Evolutionary conservation across 2,797 vertebrate species (phyloP).

Genomic region (Cheirogaleus major): DNA sequence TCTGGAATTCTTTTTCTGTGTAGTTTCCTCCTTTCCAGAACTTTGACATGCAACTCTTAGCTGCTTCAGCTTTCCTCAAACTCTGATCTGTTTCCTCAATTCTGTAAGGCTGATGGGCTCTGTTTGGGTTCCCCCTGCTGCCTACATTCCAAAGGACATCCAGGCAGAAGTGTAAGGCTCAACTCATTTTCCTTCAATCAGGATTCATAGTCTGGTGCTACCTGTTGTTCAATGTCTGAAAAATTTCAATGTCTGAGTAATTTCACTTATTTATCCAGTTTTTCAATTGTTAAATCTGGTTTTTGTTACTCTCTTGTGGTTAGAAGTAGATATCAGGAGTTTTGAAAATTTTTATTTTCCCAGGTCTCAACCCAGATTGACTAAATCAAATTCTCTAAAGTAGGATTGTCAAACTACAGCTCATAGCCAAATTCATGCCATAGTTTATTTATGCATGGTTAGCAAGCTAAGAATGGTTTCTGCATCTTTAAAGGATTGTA

Average conservation of each 20-base stretch:
- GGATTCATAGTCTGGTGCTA: not conserved
- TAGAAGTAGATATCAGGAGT: not conserved
- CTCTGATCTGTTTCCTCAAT: not conserved
- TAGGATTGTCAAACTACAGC: not conserved
- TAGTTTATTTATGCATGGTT: not conserved
- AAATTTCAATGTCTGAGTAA: not conserved
- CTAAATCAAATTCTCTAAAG: not conserved
- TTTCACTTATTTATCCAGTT: not conserved
- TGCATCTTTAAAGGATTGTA: not conserved
- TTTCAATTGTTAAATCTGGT: not conserved
- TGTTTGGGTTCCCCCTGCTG: not conserved
- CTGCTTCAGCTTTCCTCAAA: not conserved
- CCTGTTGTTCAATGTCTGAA: not conserved
- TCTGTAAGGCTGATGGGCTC: not conserved
- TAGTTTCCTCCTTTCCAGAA: not conserved
- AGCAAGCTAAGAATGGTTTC: slow-evolving; percentile 5
- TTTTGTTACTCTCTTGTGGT: not conserved
- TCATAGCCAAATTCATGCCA: not conserved
- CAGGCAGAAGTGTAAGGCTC: not conserved
- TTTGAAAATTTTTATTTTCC: not conserved
- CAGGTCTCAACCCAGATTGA: not conserved
- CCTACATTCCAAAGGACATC: not conserved
- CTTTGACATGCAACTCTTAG: not conserved
- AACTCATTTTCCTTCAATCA: not conserved
- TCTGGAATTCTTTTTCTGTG: not conserved